These are phyloP conservation scores for Caprella mutica DNA, from an alignment of 2,888 invertebrate species.

Conservation along the genomic window DNA sequence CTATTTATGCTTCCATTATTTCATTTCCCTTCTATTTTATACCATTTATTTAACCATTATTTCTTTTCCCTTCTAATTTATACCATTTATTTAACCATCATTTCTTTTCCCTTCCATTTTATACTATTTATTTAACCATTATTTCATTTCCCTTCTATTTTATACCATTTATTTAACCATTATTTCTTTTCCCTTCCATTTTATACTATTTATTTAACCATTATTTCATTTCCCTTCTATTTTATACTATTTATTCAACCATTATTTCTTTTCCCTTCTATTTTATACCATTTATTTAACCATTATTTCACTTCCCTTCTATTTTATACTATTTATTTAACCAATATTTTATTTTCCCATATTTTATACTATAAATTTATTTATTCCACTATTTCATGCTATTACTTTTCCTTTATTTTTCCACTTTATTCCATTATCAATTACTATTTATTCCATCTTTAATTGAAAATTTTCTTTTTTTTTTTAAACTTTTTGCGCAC, in stretches of 20 bases:
- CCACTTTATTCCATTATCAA: neutral
- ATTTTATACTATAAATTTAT: neutral
- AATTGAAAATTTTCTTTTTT: too few relatives aligned
- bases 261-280: neutral
- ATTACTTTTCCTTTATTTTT: neutral
- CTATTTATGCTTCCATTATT: too few relatives aligned
- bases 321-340: neutral
- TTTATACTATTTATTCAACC: neutral
- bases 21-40: too few relatives aligned
- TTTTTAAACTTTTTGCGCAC: too few relatives aligned
- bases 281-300: neutral
- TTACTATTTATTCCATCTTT: too few relatives aligned
- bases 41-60: too few relatives aligned
- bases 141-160: too few relatives aligned
- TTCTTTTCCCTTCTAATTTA: too few relatives aligned
- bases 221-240: neutral
- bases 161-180: too few relatives aligned
- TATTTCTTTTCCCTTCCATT: neutral
- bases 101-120: too few relatives aligned
- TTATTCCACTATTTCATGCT: neutral
- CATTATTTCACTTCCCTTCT: neutral
- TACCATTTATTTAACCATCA: too few relatives aligned
- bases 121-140: too few relatives aligned
- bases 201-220: neutral
- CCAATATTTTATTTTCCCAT: neutral